Evolutionary conservation across 1,140 invertebrate genomes (phyloP).

Genomic region (Condylostylus longicornis): DNA sequence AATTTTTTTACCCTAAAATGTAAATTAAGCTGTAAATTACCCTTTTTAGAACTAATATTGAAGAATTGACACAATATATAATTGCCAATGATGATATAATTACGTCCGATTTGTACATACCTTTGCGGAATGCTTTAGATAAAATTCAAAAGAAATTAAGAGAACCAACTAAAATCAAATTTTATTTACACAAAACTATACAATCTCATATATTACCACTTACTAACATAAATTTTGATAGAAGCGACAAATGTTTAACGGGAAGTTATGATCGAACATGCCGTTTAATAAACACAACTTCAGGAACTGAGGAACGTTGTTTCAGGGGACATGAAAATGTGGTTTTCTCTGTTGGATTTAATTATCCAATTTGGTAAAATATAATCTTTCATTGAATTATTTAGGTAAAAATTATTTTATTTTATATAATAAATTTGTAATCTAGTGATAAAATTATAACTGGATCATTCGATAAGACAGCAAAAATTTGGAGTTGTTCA

Average conservation of each 20-base stretch:
- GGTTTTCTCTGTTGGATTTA: conserved; percentile 63
- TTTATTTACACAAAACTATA: conserved; percentile 51
- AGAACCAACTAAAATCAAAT: conserved; percentile 41
- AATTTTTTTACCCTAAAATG: too few relatives aligned
- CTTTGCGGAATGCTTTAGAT: conserved; percentile 32
- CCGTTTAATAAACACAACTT: conserved; percentile 62
- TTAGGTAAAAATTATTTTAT: not conserved
- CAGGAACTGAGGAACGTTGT: conserved; percentile 50
- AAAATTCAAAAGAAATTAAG: conserved; percentile 38
- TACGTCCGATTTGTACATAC: too few relatives aligned
- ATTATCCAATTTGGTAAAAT: conserved; percentile 58
- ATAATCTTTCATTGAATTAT: too few relatives aligned
- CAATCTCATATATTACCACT: conserved; percentile 60
- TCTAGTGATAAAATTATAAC: conserved; percentile 57
- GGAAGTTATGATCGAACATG: conserved; percentile 76
- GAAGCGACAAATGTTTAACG: conserved; percentile 59
- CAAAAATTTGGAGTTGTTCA: conserved; percentile 36
- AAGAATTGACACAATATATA: too few relatives aligned
- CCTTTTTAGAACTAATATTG: too few relatives aligned
- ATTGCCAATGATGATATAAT: too few relatives aligned
- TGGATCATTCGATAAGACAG: conserved; percentile 67
- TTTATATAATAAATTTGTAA: not conserved
- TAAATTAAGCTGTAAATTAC: too few relatives aligned
- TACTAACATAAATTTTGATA: conserved; percentile 63
- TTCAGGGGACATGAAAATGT: conserved; percentile 64